Conservation (phyloP, 2,888 invertebrate species). For the Hipparchia semele region DNA sequence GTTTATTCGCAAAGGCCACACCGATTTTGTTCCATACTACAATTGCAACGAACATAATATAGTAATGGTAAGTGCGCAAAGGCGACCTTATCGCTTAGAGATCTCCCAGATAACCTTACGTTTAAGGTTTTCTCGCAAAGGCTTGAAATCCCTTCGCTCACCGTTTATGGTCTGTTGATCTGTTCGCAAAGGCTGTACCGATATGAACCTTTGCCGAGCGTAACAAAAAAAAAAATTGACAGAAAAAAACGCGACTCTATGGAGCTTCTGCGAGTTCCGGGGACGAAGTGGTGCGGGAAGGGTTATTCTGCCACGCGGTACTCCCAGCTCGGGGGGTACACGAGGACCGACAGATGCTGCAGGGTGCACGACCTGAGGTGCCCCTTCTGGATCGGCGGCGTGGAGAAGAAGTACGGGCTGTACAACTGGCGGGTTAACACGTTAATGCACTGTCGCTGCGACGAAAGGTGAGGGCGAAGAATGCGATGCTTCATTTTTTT, state of each 20-base stretch:
- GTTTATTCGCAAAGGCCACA: background rate
- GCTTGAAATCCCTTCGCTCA: no score
- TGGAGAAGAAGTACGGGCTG: slow-evolving; percentile 92
- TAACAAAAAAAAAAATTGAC: slow-evolving; percentile 41
- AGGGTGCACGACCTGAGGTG: slow-evolving; percentile 93
- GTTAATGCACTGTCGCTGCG: slow-evolving; percentile 95
- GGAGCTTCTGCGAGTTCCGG: slow-evolving; percentile 91
- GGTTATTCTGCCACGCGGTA: slow-evolving; percentile 92
- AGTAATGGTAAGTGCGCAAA: no score
- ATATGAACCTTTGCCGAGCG: background rate
- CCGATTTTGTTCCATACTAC: no score
- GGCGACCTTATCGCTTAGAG: no score
- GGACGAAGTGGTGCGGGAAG: slow-evolving; percentile 97
- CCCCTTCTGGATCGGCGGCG: slow-evolving; percentile 91
- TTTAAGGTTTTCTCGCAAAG: no score
- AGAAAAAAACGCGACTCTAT: slow-evolving; percentile 75
- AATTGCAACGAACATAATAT: no score
- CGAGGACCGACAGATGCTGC: slow-evolving; percentile 93
- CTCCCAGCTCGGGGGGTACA: slow-evolving; percentile 92
- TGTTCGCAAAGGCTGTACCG: background rate
- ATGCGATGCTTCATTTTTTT: slow-evolving; percentile 11
- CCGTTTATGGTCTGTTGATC: no score
- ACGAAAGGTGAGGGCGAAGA: slow-evolving; percentile 88
- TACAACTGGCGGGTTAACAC: slow-evolving; percentile 96
- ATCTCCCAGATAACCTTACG: no score